Percentiles rank a stretch among this genome's conserved stretches.
phyloP scores from a whole-genome alignment of 2,113 vertebrate species.

The Mugil cephalus region DNA sequence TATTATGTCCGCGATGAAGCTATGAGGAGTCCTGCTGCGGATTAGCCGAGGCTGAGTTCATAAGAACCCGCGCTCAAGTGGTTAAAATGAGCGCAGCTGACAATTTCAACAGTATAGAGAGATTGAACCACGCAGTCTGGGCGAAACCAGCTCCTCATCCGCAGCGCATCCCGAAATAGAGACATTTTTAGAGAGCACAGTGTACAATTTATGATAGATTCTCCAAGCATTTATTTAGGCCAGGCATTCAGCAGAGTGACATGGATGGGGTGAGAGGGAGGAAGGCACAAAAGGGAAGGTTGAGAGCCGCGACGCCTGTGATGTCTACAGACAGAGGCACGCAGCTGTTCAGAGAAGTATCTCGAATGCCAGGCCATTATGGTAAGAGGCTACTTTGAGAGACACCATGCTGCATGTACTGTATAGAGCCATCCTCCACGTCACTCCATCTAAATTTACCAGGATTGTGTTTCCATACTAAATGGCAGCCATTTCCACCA shows the following conservation, averaged over 20 bases:
- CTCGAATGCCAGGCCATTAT: slow-evolving; percentile 51
- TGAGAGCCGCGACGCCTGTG: slow-evolving; percentile 10
- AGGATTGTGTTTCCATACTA: slow-evolving; percentile 45
- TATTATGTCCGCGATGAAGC: slow-evolving; percentile 56
- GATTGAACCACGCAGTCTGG: slow-evolving; percentile 31
- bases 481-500: slow-evolving; percentile 19
- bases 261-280: slow-evolving; percentile 26
- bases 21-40: slow-evolving; percentile 34
- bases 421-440: slow-evolving; percentile 11
- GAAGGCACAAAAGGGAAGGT: slow-evolving; percentile 38
- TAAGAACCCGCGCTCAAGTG: slow-evolving; percentile 58
- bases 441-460: slow-evolving; percentile 44
- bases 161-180: slow-evolving; percentile 46
- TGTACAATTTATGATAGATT: slow-evolving; percentile 44
- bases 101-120: slow-evolving; percentile 29
- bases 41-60: slow-evolving; percentile 68
- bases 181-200: slow-evolving; percentile 30
- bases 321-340: slow-evolving; percentile 32
- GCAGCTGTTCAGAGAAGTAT: slow-evolving; percentile 46
- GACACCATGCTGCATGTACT: not conserved
- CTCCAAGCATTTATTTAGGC: slow-evolving; percentile 44
- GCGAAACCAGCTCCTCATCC: slow-evolving; percentile 43
- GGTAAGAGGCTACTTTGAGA: slow-evolving; percentile 39
- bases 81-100: slow-evolving; percentile 61
- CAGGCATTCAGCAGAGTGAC: slow-evolving; percentile 46